Base-by-base conservation (phyloP, 2,113 vertebrate species). In the Rhipidura dahli region DNA sequence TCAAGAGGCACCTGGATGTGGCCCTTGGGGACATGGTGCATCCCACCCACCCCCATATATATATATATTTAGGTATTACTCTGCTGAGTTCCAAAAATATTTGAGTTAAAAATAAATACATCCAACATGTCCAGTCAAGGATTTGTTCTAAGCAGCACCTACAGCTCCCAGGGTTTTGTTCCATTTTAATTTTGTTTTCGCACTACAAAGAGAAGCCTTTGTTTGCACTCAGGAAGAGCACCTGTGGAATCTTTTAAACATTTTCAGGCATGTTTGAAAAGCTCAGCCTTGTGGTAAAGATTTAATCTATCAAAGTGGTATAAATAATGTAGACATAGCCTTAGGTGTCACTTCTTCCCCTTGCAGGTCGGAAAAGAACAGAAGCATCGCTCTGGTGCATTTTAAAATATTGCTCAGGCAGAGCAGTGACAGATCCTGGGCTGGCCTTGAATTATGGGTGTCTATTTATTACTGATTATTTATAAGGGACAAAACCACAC, bases 291-390 rank as follows among this genome's bases (percentile, higher is more conserved):
- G 90, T 90, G 96, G 97, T 97, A 83, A 96, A 97, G 98, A 98
- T 98, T 98, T 98, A 98, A 98, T 98, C 97, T 98, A 97, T 98
- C 94, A 97, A 98, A 98, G 96, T 90, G 83, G 72, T 94, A 97
- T 98, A 98, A 98, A 98, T 98, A 98, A 97, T 96, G 97, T 85
- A 98, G 97, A 98, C 92, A 90, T 96, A 97, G 97, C 97, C 97
- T 97, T 73, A 97, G 98, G 98, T 97, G 96, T 92, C 97, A 92
- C n/a, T 96, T 96, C 95, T 97, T 96, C 91, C 93, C 95, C 85
- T 83, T 21, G 70, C 85, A 97, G 90, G 92, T 82, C 9, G 24
- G 95, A 96, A 94, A 92, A 94, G 84, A 97, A 65, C 94, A 90
- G 84, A 75, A 92, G 75, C 69, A 31, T 80, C 4, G 8, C 83